These are phyloP conservation scores for Anticlea derivata DNA, from an alignment of 2,888 invertebrate genomes.

Conservation along the genomic window DNA sequence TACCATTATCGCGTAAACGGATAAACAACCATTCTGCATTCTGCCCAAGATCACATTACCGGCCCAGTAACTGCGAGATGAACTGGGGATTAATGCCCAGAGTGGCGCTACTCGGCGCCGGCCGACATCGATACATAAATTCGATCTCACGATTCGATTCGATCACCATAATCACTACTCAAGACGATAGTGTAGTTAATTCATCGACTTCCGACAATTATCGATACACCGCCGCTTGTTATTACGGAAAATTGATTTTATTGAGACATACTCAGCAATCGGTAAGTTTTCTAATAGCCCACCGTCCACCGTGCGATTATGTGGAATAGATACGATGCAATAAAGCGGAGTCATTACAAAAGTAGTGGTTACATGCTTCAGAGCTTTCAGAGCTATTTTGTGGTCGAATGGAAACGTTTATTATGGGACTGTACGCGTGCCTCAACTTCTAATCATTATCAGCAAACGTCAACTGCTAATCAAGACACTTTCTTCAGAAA, in stretches of 20 bases:
- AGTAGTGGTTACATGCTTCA: slow-evolving; percentile 33
- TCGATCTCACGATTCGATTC: slow-evolving; percentile 65
- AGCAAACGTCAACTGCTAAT: neutral
- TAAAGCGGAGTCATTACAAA: slow-evolving; percentile 40
- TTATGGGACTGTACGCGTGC: slow-evolving; percentile 17
- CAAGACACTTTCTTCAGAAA: neutral
- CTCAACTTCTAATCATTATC: slow-evolving; percentile 16
- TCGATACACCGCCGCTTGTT: slow-evolving; percentile 50
- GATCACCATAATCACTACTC: slow-evolving; percentile 65
- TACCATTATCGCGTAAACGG: slow-evolving; percentile 58
- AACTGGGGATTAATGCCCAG: slow-evolving; percentile 15
- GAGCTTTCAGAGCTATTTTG: slow-evolving; percentile 29
- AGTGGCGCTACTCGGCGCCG: slow-evolving; percentile 52
- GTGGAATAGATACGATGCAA: slow-evolving; percentile 42
- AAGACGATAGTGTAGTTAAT: slow-evolving; percentile 60
- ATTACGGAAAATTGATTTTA: slow-evolving; percentile 63
- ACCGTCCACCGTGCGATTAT: slow-evolving; percentile 38
- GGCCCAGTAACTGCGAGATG: slow-evolving; percentile 11
- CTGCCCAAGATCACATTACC: slow-evolving; percentile 31
- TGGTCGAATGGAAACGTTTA: slow-evolving; percentile 22
- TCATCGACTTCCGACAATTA: slow-evolving; percentile 67
- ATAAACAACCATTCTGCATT: slow-evolving; percentile 46
- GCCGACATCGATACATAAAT: slow-evolving; percentile 71
- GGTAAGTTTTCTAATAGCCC: slow-evolving; percentile 47
- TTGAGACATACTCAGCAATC: slow-evolving; percentile 54